Base-by-base conservation (phyloP, 2,888 invertebrate species). In the Tolmerus cingulatus region DNA sequence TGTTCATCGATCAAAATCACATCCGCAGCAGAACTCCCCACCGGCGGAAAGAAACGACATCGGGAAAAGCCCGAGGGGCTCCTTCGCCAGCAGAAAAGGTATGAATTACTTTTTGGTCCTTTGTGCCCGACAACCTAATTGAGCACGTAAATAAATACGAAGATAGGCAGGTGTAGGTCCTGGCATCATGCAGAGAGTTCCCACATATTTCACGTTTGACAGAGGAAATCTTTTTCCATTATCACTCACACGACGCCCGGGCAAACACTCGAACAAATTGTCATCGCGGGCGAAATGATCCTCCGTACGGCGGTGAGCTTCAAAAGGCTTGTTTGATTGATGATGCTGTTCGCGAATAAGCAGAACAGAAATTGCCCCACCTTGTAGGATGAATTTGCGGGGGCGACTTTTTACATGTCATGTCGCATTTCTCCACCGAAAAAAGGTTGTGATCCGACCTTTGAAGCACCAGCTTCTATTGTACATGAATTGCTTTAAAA, bases 1-100 rank as follows among this genome's bases (percentile, higher is more conserved):
- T 88, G 91, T 91, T 90, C 92, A 92, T 51, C 91, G 92, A 88
- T 90, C 91, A 66, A 92, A 92, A 89, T 88, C 89, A 66, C 89
- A 89, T 88, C 89, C 89, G 81, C 92, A 91, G 88, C 92, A 91
- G 86, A 89, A 19, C 74, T 43, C 43, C 85, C 74, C 85, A 85
- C 74, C 85, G 74, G 8, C n/a, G 19, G 85, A 85, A 23, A 74
- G 85, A 27, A 74, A 74, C 43, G 85, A 85, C 74, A 85, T 74
- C 74, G 85, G 74, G 27, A 86, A 86, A 16, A 37, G 77, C 51
- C 51, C 37, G 37, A 34, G 55, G 86, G 86, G 46, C 55, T 43
- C 85, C 7, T 4, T 30, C 46, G 74, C 74, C 74, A 74, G 46
- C 74, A 85, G 74, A 74, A 85, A 85, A 85, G 85, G 85, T 85